Percentiles rank a stretch among this genome's conserved stretches.
These are phyloP conservation scores for Colinus virginianus DNA, from an alignment of 2,113 vertebrate species.

Conservation along the genomic window DNA sequence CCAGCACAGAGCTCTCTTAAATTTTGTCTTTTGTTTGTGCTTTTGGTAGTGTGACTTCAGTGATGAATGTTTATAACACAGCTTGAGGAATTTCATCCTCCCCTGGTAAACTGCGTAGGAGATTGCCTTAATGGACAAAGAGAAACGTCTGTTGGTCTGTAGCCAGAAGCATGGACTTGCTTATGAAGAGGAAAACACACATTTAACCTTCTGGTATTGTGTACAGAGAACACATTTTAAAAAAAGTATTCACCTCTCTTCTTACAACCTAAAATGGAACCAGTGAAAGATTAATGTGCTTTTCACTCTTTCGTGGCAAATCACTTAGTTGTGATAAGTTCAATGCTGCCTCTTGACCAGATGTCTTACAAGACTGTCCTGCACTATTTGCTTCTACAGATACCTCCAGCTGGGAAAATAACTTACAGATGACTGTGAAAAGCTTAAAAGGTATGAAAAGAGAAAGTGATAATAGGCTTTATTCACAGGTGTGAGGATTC, in stretches of 20 bases:
- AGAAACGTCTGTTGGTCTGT: conserved; percentile 66
- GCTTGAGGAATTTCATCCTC: conserved; percentile 77
- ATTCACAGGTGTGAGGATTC: not conserved
- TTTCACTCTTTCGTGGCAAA: conserved; percentile 33
- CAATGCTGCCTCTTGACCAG: conserved; percentile 30
- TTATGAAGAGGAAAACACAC: conserved; percentile 36
- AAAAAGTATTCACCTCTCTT: not conserved
- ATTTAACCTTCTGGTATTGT: conserved; percentile 4
- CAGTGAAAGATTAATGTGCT: not conserved
- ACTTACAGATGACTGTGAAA: not conserved
- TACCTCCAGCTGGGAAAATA: not conserved
- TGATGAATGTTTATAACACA: conserved; percentile 75
- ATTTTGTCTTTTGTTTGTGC: conserved; percentile 61
- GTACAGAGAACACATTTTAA: not conserved
- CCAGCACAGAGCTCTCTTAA: conserved; percentile 20
- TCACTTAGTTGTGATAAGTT: conserved; percentile 11
- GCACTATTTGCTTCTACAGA: conserved; percentile 1
- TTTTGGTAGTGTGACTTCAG: conserved; percentile 43
- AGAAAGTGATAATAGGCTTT: not conserved
- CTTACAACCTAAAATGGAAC: conserved; percentile 9
- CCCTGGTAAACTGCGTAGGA: conserved; percentile 74
- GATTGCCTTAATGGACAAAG: conserved; percentile 69
- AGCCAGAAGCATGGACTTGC: conserved; percentile 68
- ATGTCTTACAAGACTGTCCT: conserved; percentile 1
- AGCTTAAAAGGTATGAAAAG: not conserved